These are phyloP conservation scores for Pterobdella sp. DNA, from an alignment of 2,888 invertebrate species.

Conservation along the genomic window DNA sequence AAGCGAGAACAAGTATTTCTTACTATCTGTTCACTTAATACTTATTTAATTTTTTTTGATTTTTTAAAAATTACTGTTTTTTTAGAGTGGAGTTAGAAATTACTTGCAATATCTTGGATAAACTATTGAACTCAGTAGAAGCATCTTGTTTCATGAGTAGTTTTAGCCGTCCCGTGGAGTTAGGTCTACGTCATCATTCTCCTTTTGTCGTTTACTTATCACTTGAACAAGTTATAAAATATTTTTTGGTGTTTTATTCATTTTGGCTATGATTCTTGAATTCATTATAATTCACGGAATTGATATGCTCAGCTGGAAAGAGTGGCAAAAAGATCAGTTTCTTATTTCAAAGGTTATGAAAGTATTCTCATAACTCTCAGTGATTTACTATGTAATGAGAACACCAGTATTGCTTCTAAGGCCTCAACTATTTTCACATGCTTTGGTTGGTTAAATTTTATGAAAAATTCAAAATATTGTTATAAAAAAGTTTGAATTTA, in stretches of 20 bases:
- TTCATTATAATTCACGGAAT: background rate
- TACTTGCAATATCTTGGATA: constrained; percentile 61
- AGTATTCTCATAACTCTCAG: background rate
- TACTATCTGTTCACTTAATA: background rate
- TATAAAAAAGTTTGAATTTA: no score
- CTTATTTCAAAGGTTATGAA: background rate
- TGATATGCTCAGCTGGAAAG: constrained; percentile 10
- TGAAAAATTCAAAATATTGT: background rate
- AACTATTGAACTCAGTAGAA: constrained; percentile 61
- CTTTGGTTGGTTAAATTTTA: constrained; percentile 13
- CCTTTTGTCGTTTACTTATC: constrained; percentile 60
- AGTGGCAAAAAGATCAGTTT: constrained; percentile 17
- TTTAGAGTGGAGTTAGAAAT: constrained; percentile 58
- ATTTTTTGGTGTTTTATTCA: background rate
- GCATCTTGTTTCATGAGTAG: constrained; percentile 59
- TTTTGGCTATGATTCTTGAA: no score
- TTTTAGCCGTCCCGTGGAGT: constrained; percentile 49
- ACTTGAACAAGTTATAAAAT: constrained; percentile 57
- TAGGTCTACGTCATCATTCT: constrained; percentile 59
- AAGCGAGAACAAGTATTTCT: constrained; percentile 1
- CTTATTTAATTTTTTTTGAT: constrained; percentile 1
- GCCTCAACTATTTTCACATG: constrained; percentile 16
- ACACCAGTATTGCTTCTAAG: constrained; percentile 10
- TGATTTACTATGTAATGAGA: constrained; percentile 12
- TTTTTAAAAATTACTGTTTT: background rate